Percentiles rank a stretch among this genome's conserved stretches.
These are phyloP conservation scores for Druon quercuslanigerum DNA, from an alignment of 1,140 invertebrate species.

Conservation along the genomic window DNA sequence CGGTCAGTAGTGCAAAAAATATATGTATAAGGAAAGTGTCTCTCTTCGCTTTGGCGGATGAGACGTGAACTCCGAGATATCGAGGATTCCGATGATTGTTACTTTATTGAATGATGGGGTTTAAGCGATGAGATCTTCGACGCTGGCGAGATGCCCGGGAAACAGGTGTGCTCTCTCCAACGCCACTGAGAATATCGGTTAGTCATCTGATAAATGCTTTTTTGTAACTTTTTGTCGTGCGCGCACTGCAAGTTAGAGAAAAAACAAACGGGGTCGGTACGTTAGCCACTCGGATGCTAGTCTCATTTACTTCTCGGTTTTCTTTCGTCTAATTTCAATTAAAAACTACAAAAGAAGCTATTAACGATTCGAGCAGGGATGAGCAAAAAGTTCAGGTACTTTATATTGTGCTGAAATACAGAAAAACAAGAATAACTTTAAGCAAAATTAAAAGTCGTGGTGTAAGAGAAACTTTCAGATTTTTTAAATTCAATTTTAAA, in stretches of 20 bases:
- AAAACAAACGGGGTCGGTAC: slow-evolving; percentile 64
- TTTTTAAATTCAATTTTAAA: no score
- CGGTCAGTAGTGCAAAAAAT: slow-evolving; percentile 6
- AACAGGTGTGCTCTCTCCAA: slow-evolving; percentile 67
- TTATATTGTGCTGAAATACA: no score
- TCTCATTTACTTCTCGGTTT: not conserved
- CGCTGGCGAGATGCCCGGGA: slow-evolving; percentile 68
- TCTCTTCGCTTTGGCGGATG: not conserved
- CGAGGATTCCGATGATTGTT: slow-evolving; percentile 38
- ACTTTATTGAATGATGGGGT: slow-evolving; percentile 70
- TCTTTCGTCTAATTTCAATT: not conserved
- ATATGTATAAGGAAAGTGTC: slow-evolving; percentile 12
- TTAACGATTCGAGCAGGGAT: slow-evolving; percentile 15
- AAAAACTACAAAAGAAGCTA: slow-evolving; percentile 17
- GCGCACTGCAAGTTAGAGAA: slow-evolving; percentile 73
- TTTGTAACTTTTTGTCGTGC: slow-evolving; percentile 75
- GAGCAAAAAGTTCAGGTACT: not conserved
- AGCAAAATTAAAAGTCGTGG: not conserved
- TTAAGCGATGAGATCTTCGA: slow-evolving; percentile 71
- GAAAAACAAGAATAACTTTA: not conserved
- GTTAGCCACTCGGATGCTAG: slow-evolving; percentile 63
- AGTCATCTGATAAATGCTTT: slow-evolving; percentile 77
- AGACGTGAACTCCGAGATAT: slow-evolving; percentile 29
- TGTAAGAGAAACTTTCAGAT: no score
- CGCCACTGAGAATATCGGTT: slow-evolving; percentile 76